Evolutionary conservation across 2,797 vertebrate genomes (phyloP).

Genomic region (Columba guinea): DNA sequence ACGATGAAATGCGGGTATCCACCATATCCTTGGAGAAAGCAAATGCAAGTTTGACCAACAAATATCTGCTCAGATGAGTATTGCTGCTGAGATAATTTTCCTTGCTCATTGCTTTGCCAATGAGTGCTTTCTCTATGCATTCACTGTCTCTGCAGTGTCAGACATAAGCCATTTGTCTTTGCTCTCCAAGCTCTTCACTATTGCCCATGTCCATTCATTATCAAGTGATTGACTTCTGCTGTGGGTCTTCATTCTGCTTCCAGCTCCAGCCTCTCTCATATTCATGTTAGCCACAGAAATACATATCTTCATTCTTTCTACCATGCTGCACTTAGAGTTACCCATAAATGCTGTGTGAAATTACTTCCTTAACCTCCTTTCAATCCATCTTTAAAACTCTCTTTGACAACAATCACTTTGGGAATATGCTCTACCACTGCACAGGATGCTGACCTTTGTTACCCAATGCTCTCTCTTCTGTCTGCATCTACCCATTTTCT

Average conservation of each 20-base stretch:
- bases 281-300: neutral
- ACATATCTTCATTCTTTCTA: neutral
- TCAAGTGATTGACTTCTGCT: neutral
- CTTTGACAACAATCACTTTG: neutral
- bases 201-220: neutral
- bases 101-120: neutral
- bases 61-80: neutral
- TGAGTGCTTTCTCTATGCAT: neutral
- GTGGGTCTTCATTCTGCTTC: neutral
- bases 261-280: neutral
- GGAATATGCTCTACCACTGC: neutral
- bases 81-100: neutral
- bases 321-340: neutral
- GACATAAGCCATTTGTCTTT: neutral
- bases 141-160: neutral
- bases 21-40: neutral
- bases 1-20: neutral
- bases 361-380: neutral
- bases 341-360: neutral
- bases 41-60: neutral
- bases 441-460: neutral
- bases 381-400: neutral
- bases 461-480: neutral
- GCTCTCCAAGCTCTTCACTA: neutral
- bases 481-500: rapidly evolving